phyloP scores from a whole-genome alignment of 2,113 vertebrate genomes.

The Strix uralensis region DNA sequence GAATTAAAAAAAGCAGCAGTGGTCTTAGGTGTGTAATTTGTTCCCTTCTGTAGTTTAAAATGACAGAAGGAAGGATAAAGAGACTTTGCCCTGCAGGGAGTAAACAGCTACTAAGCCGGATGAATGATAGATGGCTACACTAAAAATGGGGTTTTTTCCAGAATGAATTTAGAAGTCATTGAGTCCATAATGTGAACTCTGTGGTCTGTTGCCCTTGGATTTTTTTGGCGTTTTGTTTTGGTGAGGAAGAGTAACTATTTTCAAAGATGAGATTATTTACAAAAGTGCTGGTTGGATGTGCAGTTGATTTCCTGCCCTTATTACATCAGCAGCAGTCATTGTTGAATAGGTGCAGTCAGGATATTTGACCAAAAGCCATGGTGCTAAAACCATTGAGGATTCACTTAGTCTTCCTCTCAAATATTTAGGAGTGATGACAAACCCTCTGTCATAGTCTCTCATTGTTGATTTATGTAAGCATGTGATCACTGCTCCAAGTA shows the following conservation, averaged over 20 bases:
- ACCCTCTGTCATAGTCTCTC: not conserved
- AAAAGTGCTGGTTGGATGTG: not conserved
- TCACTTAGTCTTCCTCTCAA: not conserved
- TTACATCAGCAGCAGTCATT: not conserved
- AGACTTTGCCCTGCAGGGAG: constrained; percentile 21
- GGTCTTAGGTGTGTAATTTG: not conserved
- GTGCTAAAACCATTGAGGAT: not conserved
- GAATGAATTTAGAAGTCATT: not conserved
- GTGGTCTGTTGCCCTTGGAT: not conserved
- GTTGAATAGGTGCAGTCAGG: not conserved
- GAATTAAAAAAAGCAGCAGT: not conserved
- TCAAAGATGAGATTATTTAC: not conserved
- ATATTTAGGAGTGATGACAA: not conserved
- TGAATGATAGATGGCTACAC: constrained; percentile 24
- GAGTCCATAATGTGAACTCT: not conserved
- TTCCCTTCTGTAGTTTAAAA: constrained; percentile 9
- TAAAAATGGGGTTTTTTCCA: constrained; percentile 20
- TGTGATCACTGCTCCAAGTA: not conserved
- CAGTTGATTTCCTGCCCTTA: not conserved
- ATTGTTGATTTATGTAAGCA: not conserved
- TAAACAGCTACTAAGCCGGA: constrained; percentile 8
- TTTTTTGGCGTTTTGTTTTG: not conserved
- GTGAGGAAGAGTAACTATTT: not conserved
- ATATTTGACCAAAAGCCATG: not conserved
- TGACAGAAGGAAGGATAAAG: constrained; percentile 13